Evolutionary conservation across 2,888 invertebrate genomes (phyloP).

Genomic region (Tillus elongatus): DNA sequence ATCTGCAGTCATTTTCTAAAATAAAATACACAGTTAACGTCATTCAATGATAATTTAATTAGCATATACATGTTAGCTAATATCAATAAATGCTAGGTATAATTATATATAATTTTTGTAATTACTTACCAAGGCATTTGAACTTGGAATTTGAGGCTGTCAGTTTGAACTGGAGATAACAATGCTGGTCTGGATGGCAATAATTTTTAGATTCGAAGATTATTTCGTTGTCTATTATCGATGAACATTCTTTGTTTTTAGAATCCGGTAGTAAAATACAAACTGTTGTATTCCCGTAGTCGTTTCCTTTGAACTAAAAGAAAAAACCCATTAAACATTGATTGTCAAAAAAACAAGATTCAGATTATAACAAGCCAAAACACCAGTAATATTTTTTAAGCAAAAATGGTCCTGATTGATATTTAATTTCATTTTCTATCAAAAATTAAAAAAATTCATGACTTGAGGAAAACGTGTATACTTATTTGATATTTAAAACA

Average conservation of each 20-base stretch:
- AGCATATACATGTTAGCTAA: constrained; percentile 9
- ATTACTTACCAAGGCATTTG: constrained; percentile 51
- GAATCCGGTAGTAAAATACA: constrained; percentile 28
- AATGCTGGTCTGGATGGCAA: constrained; percentile 41
- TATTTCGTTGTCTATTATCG: constrained; percentile 41
- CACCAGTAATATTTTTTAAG: no score
- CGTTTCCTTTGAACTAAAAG: constrained; percentile 36
- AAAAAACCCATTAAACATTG: no score
- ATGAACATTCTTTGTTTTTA: constrained; percentile 43
- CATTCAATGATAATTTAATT: constrained; percentile 40
- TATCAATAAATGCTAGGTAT: no score
- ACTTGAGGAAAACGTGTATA: no score
- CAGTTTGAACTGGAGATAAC: constrained; percentile 44
- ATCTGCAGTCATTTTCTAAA: constrained; percentile 57
- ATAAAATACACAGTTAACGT: constrained; percentile 47
- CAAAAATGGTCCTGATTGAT: no score
- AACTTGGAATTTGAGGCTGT: constrained; percentile 45
- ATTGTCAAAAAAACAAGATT: no score
- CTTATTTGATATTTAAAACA: no score
- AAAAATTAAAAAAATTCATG: no score
- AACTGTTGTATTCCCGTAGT: constrained; percentile 34
- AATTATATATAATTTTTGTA: no score
- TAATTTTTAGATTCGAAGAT: constrained; percentile 46
- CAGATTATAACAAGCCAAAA: no score
- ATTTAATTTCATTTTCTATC: no score